Evolutionary conservation across 2,797 vertebrate species (phyloP), one percentile per base, ranked within the genome.

Genomic region (Gambelia wislizenii): DNA sequence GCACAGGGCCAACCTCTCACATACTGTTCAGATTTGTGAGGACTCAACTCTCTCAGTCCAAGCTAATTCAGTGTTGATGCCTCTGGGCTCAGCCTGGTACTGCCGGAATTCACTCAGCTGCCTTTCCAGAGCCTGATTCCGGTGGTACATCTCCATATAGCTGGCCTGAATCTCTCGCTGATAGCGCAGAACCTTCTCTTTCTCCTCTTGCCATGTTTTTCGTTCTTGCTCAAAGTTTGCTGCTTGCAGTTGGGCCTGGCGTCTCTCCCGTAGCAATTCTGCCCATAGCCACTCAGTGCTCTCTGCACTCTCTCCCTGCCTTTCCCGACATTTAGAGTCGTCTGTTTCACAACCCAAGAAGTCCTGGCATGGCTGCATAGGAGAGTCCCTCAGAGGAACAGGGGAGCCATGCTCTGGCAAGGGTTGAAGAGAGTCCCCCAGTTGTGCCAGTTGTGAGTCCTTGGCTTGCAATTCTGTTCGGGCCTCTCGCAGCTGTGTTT

Each of bases 181-280:
- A 96, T 99, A 99, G 93, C 98, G 98, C 95, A 99, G 97, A 95
- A 99, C 99, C 94, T 99, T 99, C 92, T 99, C 98, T 96, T 99
- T 99, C 94, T 99, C 99, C 25, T 97, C 97, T 97, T 99, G 98
- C 99, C 99, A 99, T 5, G 98, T 99, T 95, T 96, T 97, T 90
- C 98, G 97, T 97, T 99, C 99, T 69, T 97, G 96, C 96, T 99
- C 98, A 81, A 99, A 99, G 94, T 97, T 97, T 87, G 97, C 95
- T 13, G 97, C 98, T 97, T 98, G 98, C 84, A 98, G 98, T 95
- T 99, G 98, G 90, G 97, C 98, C 95, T 99, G 98, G 70, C 98
- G 98, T 42, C 98, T 97, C 96, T 99, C 99, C 91, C 99, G 97
- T 90, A 99, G 96, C 88, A 99, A 97, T 97, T 99, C 98, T 0